Evolutionary conservation across 2,797 vertebrate genomes (phyloP), one percentile per base, ranked within the genome.

Genomic region (Discoglossus pictus): DNA sequence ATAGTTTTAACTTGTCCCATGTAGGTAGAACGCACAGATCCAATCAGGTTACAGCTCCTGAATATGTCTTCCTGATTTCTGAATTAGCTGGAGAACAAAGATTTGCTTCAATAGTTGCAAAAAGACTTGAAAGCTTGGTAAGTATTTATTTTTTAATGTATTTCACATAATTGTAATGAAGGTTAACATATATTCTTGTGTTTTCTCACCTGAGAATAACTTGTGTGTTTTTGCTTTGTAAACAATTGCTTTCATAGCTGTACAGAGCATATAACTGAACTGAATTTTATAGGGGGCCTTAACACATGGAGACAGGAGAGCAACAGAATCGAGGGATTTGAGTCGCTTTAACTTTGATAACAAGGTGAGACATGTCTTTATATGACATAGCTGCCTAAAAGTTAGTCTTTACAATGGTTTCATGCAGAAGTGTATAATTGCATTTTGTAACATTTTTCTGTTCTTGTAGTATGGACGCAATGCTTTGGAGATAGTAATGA

Each of bases 261-360:
- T n/a, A n/a, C n/a, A n/a, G n/a, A n/a, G n/a, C n/a, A n/a, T n/a
- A n/a, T n/a, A n/a, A n/a, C n/a, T n/a, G n/a, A n/a, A n/a, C n/a
- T n/a, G n/a, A n/a, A n/a, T 73, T 79, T 75, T 24, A 54, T 79
- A 99, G 97, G 97, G 97, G 1, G 97, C 97, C 3, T 94, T 99
- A 24, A 99, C 97, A 1, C 97, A 99, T 0, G 97, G 97, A 15
- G 97, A 99, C 82, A 84, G 97, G 81, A 86, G 97, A 82, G 97
- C 97, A n/a, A 99, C 97, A 2, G 97, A 99, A 76, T 98, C 97
- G 0, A 88, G 97, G 81, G 97, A 99, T 69, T 88, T 99, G 72
- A 99, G 97, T 87, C 89, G 96, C 69, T 99, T 99, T 82, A 99
- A 99, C 75, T 99, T 99, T 74, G 97, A 99, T 82, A 99, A 99